Percentiles rank a stretch among this genome's conserved stretches.
Conservation (phyloP, 2,113 vertebrate genomes). For the Psilopsiagon aurifrons region DNA sequence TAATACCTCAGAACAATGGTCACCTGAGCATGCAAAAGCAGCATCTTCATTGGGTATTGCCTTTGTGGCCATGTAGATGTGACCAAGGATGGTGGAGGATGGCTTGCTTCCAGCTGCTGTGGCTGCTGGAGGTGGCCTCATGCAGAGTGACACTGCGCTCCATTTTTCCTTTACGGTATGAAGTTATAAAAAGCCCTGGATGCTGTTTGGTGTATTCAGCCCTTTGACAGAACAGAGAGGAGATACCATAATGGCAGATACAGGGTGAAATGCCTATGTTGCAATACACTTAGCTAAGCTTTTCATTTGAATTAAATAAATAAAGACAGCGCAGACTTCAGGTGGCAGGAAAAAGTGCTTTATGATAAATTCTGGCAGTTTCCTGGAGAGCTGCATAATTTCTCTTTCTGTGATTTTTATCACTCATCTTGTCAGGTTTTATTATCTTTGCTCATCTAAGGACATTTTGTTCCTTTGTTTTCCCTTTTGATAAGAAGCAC, state of each 20-base stretch:
- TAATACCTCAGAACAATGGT: background rate
- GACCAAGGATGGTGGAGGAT: background rate
- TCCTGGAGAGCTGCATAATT: background rate
- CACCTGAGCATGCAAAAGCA: background rate
- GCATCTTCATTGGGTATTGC: background rate
- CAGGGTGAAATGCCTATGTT: background rate
- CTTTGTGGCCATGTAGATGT: background rate
- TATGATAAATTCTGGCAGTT: background rate
- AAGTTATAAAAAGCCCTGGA: background rate
- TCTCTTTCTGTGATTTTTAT: constrained; percentile 18
- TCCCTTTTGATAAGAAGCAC: background rate
- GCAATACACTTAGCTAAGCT: background rate
- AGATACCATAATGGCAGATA: background rate
- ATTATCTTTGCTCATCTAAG: constrained; percentile 15
- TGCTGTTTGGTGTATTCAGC: background rate
- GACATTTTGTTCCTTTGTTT: constrained; percentile 14
- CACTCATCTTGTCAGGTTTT: background rate
- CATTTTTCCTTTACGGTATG: background rate
- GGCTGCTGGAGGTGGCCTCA: background rate
- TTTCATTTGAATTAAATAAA: background rate
- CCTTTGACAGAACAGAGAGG: background rate
- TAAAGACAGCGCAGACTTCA: background rate
- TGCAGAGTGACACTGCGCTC: background rate
- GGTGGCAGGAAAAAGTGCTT: background rate
- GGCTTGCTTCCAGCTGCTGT: background rate